A percentile compares a stretch with the other conserved stretches of the same genome.
These are phyloP conservation scores for Maconellicoccus hirsutus DNA, from an alignment of 1,140 invertebrate genomes.

Conservation along the genomic window DNA sequence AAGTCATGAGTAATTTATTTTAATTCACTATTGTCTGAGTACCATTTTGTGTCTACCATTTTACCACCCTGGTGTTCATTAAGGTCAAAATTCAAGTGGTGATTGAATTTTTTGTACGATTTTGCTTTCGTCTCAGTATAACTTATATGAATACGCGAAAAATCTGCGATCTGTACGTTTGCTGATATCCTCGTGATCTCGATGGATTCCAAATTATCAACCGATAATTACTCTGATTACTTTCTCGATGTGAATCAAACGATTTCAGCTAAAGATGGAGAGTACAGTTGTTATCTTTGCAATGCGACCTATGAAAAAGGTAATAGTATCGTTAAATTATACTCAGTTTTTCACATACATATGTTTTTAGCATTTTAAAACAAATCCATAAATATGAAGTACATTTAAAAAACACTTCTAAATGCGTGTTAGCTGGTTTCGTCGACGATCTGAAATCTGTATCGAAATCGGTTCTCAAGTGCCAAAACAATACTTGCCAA, in stretches of 20 bases:
- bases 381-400: too few relatives aligned
- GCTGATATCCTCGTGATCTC: not conserved
- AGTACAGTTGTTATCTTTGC: conserved; percentile 2
- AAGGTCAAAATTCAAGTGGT: too few relatives aligned
- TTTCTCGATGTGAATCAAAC: conserved; percentile 10
- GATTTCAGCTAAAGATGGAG: conserved; percentile 6
- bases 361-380: not conserved
- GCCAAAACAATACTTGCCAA: too few relatives aligned
- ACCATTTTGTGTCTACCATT: not conserved
- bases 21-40: not conserved
- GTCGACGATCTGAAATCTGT: too few relatives aligned
- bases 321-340: not conserved
- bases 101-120: too few relatives aligned
- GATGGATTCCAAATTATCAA: conserved; percentile 11
- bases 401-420: too few relatives aligned
- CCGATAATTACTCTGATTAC: not conserved
- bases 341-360: not conserved
- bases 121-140: not conserved
- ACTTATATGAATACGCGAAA: not conserved
- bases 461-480: not conserved
- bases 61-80: not conserved
- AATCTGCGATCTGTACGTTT: not conserved
- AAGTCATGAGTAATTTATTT: too few relatives aligned
- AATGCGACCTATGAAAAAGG: conserved; percentile 17
- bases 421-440: too few relatives aligned